Base-by-base conservation (phyloP, 2,888 invertebrate genomes). In the Cylloceria caligata region DNA sequence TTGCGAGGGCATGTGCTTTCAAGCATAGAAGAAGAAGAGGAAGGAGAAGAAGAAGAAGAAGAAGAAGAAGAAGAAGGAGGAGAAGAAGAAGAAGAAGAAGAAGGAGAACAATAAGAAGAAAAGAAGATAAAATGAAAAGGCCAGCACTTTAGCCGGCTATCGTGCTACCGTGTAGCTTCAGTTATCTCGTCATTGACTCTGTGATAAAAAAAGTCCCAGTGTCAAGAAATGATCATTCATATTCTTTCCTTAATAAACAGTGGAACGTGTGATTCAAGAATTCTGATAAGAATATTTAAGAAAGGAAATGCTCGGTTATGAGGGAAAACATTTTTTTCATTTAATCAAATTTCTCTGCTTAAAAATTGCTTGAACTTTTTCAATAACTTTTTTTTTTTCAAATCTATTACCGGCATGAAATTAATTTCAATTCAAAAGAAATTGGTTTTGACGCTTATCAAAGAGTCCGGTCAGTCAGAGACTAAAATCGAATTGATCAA, bases 181-280 rank as follows among this genome's bases (percentile, higher is more conserved):
- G 72, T 77, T 62, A 76, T 81, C 81, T 62, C 52, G 34, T 47
- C 67, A 62, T 72, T 73, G 60, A 60, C 67, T 19, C 49, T 67
- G 36, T 16, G 49, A 62, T 72, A 55, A 68, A 72, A 76, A 62
- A 67, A 42, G 39, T 9, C 47, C 42, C 34, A 47, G 39, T 34
- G 36, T 34, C 42, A 30, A 80, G 64, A 75, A 67, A 47, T 62
- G 49, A 34, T 76, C 30, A 62, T 72, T 42, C 16, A 24, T 55
- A 30, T 49, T 60, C 21, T 9, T 9, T 21, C 11, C 24, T 16
- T 24, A 11, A 34, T n/a, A 45, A n/a, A 30, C 13, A 39, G 9
- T 34, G n/a, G n/a, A n/a, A n/a, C n/a, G n/a, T n/a, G n/a, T n/a
- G 36, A 45, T 36, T 67, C 5, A 19, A 34, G 19, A 11, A 13